Conservation (phyloP, 2,113 vertebrate genomes). For the Thalassoma bifasciatum region DNA sequence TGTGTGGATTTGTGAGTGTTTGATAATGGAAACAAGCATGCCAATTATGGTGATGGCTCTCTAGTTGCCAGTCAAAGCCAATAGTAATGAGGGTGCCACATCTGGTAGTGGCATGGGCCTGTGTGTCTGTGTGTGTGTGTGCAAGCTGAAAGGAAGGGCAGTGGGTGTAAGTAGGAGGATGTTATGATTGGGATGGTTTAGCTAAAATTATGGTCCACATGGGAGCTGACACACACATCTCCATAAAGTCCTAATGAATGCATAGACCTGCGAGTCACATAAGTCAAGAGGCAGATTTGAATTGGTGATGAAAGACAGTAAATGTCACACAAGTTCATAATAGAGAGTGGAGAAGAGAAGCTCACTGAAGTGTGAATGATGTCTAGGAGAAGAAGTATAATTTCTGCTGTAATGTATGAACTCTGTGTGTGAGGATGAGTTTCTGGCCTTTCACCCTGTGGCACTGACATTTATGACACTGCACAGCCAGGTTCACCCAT, state of each 20-base stretch:
- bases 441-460: not conserved
- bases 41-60: slow-evolving; percentile 63
- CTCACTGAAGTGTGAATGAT: not conserved
- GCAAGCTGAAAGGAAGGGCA: not conserved
- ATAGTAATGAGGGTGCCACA: slow-evolving; percentile 63
- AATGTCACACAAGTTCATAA: not conserved
- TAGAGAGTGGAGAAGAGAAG: not conserved
- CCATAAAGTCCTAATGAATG: slow-evolving; percentile 3
- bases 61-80: slow-evolving; percentile 60
- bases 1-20: slow-evolving; percentile 39
- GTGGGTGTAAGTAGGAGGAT: too few relatives aligned
- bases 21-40: slow-evolving; percentile 64
- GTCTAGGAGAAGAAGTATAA: not conserved
- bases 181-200: not conserved
- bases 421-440: not conserved
- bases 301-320: not conserved
- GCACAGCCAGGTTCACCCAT: not conserved
- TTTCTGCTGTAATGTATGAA: not conserved
- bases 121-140: not conserved
- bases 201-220: slow-evolving; percentile 2
- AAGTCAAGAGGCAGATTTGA: not conserved
- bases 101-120: slow-evolving; percentile 46
- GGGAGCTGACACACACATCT: not conserved
- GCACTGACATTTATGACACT: not conserved
- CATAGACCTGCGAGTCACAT: not conserved